Percentiles rank a stretch among this genome's conserved stretches.
These are phyloP conservation scores for Epiblema foenella DNA, from an alignment of 2,888 invertebrate species.

Conservation along the genomic window DNA sequence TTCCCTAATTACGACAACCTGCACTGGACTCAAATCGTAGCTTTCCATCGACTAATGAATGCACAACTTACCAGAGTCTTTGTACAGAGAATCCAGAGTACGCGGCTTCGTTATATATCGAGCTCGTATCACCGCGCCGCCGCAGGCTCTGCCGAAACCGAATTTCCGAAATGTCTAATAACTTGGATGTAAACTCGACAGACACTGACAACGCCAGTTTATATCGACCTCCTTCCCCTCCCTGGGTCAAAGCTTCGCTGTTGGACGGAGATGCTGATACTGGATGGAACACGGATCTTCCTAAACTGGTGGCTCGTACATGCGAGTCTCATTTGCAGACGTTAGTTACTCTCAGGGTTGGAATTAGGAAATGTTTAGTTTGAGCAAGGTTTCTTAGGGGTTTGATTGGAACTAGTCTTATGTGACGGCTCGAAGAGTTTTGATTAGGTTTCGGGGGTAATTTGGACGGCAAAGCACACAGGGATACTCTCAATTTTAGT, in stretches of 20 bases:
- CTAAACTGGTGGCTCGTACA: slow-evolving; percentile 58
- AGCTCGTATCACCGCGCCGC: slow-evolving; percentile 60
- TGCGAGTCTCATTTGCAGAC: slow-evolving; percentile 74
- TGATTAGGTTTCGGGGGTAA: slow-evolving; percentile 18
- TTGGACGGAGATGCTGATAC: slow-evolving; percentile 49
- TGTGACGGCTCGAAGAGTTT: slow-evolving; percentile 15
- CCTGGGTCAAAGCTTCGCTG: slow-evolving; percentile 49
- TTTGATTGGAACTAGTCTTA: slow-evolving; percentile 26
- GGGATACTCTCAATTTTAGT: background rate
- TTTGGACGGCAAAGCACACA: background rate
- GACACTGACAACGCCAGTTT: slow-evolving; percentile 69
- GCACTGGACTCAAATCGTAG: background rate
- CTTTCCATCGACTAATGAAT: slow-evolving; percentile 50
- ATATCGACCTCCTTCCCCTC: slow-evolving; percentile 55
- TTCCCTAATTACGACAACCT: background rate
- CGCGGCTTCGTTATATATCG: slow-evolving; percentile 55
- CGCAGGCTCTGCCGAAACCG: slow-evolving; percentile 76
- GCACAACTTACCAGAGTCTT: slow-evolving; percentile 22
- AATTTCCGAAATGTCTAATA: slow-evolving; percentile 85
- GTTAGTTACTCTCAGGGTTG: slow-evolving; percentile 70
- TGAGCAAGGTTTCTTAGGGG: slow-evolving; percentile 54
- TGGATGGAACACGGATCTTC: slow-evolving; percentile 58
- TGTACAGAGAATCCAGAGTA: slow-evolving; percentile 31
- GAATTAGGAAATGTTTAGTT: slow-evolving; percentile 77
- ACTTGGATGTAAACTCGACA: slow-evolving; percentile 82